Conservation (phyloP, 2,797 vertebrate genomes). For the Poeciliopsis gracilis region DNA sequence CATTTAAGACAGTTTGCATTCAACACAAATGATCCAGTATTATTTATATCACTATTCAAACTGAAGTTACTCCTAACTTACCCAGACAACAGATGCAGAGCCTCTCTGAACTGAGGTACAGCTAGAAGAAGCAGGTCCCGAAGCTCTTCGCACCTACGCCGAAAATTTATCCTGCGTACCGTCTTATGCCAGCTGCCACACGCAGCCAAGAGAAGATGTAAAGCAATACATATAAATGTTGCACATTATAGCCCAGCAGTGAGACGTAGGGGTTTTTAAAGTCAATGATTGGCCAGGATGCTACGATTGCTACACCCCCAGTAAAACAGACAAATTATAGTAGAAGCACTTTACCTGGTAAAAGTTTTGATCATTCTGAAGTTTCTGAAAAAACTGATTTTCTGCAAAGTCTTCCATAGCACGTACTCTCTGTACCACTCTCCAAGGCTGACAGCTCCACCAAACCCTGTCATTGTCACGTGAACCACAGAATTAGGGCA, state of each 20-base stretch:
- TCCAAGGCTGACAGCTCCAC: slow-evolving; percentile 72
- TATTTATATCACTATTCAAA: neutral
- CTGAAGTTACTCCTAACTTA: slow-evolving; percentile 33
- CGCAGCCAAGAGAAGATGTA: neutral
- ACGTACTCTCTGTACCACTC: slow-evolving; percentile 82
- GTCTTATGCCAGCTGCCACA: slow-evolving; percentile 79
- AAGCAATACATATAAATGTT: neutral
- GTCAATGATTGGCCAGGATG: neutral
- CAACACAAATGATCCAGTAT: neutral
- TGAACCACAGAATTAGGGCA: slow-evolving; percentile 80
- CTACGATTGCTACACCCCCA: neutral
- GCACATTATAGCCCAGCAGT: neutral
- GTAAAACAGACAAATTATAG: neutral
- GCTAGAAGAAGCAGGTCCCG: slow-evolving; percentile 69
- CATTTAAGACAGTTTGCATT: neutral
- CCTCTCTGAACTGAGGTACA: slow-evolving; percentile 83
- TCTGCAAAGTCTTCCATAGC: slow-evolving; percentile 81
- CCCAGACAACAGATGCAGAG: slow-evolving; percentile 81
- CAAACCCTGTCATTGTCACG: slow-evolving; percentile 74
- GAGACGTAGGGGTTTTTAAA: neutral
- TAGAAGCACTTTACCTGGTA: slow-evolving; percentile 63
- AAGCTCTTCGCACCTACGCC: slow-evolving; percentile 59
- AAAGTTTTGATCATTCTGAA: slow-evolving; percentile 80
- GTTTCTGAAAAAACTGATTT: slow-evolving; percentile 81
- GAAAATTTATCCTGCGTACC: slow-evolving; percentile 50